Percentiles rank a stretch among this genome's conserved stretches.
Evolutionary conservation across 2,888 invertebrate species (phyloP).

Genomic region (Adineta ricciae): DNA sequence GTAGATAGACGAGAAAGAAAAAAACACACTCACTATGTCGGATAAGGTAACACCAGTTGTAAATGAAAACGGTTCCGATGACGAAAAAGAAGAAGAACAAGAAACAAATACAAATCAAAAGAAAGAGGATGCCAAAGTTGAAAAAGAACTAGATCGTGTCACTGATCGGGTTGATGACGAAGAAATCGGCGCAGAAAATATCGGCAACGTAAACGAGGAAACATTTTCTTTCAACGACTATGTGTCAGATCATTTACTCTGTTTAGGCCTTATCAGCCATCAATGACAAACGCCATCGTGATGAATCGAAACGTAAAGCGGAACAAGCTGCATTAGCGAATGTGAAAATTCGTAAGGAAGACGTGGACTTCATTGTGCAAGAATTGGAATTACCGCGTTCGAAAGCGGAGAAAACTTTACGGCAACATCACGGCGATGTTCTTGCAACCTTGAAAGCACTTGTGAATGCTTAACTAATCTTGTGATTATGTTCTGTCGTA

Average conservation of each 20-base stretch:
- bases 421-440: neutral
- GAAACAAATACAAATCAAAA: neutral
- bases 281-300: neutral
- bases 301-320: neutral
- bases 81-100: neutral
- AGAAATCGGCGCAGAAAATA: neutral
- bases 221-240: neutral
- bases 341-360: neutral
- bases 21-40: neutral
- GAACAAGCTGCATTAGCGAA: neutral
- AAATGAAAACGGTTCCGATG: neutral
- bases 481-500: neutral
- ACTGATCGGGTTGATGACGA: neutral
- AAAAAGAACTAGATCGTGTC: neutral
- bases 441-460: neutral
- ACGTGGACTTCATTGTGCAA: neutral
- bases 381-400: neutral
- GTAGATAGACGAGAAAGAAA: neutral
- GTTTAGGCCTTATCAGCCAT: neutral
- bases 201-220: neutral
- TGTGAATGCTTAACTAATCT: neutral
- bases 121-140: neutral
- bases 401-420: neutral
- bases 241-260: too few species aligned
- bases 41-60: neutral